Evolutionary conservation across 2,888 invertebrate genomes (phyloP).

Genomic region (Lycaena phlaeas): DNA sequence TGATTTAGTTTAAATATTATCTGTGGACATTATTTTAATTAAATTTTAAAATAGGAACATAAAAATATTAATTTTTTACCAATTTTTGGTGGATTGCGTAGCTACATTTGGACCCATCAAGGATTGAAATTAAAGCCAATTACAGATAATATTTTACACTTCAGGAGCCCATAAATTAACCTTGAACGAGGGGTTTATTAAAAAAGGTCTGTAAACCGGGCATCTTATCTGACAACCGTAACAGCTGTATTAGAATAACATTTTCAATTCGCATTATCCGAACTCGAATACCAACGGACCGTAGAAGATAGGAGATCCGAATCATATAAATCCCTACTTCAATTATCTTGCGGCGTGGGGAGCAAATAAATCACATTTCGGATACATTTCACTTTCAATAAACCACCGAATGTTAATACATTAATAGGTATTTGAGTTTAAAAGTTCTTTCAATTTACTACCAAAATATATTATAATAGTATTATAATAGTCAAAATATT

Average conservation of each 20-base stretch:
- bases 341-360: constrained; percentile 56
- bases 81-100: too few species aligned
- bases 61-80: too few species aligned
- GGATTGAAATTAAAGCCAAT: too few species aligned
- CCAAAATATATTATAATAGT: too few species aligned
- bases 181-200: too few species aligned
- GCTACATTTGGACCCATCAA: too few species aligned
- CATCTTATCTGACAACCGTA: constrained; percentile 10
- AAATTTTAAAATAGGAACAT: too few species aligned
- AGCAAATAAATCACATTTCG: constrained; percentile 55
- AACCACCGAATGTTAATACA: constrained; percentile 22
- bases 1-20: neutral
- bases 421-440: neutral
- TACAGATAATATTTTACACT: too few species aligned
- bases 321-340: constrained; percentile 63
- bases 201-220: too few species aligned
- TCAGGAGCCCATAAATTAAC: too few species aligned
- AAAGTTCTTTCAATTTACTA: too few species aligned
- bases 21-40: neutral
- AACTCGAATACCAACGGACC: constrained; percentile 26
- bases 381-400: constrained; percentile 51
- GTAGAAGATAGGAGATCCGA: constrained; percentile 46
- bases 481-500: too few species aligned
- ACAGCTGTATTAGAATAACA: constrained; percentile 20
- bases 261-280: constrained; percentile 23